Conservation (phyloP, 2,888 invertebrate genomes). For the Noctua janthe region DNA sequence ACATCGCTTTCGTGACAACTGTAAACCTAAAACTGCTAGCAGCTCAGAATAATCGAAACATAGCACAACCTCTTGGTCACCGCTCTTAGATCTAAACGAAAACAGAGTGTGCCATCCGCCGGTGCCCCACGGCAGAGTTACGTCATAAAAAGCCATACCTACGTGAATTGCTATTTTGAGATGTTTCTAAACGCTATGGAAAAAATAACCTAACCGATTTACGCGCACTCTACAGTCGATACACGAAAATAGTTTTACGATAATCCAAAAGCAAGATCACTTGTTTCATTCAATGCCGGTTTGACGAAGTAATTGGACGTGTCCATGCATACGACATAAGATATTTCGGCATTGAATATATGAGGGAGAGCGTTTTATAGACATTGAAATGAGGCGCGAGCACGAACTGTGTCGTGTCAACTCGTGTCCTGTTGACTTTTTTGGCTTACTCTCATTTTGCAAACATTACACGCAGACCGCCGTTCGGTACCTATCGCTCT, state of each 20-base stretch:
- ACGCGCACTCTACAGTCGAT: conserved; percentile 80
- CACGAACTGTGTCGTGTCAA: conserved; percentile 44
- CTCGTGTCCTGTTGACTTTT: conserved; percentile 39
- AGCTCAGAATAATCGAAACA: conserved; percentile 39
- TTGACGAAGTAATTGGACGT: conserved; percentile 62
- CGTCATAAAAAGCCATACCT: conserved; percentile 78
- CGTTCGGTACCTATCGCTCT: background rate
- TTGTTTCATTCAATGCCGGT: conserved; percentile 63
- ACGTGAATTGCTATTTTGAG: conserved; percentile 82
- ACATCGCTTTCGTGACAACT: conserved; percentile 1
- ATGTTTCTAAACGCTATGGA: conserved; percentile 79
- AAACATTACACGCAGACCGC: conserved; percentile 26
- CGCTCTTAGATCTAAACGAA: conserved; percentile 45
- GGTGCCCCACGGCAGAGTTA: conserved; percentile 65
- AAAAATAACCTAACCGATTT: conserved; percentile 85
- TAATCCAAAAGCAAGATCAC: conserved; percentile 73
- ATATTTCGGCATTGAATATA: conserved; percentile 67
- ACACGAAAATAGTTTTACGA: conserved; percentile 85
- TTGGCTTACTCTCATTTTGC: conserved; percentile 25
- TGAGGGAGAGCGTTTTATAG: conserved; percentile 55
- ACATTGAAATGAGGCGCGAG: conserved; percentile 50
- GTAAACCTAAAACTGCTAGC: conserved; percentile 28
- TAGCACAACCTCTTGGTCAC: conserved; percentile 28
- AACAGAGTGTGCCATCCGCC: conserved; percentile 37
- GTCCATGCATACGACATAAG: conserved; percentile 69